Evolutionary conservation across 2,797 vertebrate species (phyloP).

Genomic region (Silurus lanzhouensis): DNA sequence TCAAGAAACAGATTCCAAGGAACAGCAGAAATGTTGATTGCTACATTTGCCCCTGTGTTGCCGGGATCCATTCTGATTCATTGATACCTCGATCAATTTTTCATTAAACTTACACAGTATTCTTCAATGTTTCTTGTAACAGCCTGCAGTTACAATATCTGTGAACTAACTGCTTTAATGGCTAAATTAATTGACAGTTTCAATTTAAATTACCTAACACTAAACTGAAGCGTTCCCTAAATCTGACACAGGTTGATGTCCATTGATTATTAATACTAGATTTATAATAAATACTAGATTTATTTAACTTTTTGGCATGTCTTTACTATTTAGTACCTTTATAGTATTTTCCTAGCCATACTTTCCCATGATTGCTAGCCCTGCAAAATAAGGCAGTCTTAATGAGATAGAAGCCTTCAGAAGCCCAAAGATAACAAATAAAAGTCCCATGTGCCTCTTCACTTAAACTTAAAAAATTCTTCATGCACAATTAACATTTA

Average conservation of each 20-base stretch:
- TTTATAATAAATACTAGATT: neutral
- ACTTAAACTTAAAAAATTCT: conserved; percentile 84
- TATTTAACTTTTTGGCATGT: neutral
- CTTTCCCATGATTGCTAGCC: neutral
- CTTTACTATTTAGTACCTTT: neutral
- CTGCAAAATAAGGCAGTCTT: neutral
- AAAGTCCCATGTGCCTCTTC: conserved; percentile 73
- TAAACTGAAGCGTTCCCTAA: neutral
- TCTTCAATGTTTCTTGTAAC: neutral
- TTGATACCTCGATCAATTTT: neutral
- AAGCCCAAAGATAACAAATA: conserved; percentile 44
- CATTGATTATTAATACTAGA: no score
- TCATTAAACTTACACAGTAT: neutral
- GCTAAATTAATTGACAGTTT: neutral
- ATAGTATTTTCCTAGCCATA: neutral
- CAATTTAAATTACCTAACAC: neutral
- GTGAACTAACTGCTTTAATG: neutral
- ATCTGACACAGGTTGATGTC: neutral
- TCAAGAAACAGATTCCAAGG: neutral
- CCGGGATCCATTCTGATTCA: conserved; percentile 56
- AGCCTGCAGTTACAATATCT: neutral
- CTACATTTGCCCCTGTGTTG: conserved; percentile 52
- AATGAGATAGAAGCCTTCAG: conserved; percentile 66
- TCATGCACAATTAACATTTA: conserved; percentile 86
- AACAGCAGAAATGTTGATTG: neutral